Conservation (phyloP, 1,140 invertebrate genomes). For the Scaptomyza graminum region DNA sequence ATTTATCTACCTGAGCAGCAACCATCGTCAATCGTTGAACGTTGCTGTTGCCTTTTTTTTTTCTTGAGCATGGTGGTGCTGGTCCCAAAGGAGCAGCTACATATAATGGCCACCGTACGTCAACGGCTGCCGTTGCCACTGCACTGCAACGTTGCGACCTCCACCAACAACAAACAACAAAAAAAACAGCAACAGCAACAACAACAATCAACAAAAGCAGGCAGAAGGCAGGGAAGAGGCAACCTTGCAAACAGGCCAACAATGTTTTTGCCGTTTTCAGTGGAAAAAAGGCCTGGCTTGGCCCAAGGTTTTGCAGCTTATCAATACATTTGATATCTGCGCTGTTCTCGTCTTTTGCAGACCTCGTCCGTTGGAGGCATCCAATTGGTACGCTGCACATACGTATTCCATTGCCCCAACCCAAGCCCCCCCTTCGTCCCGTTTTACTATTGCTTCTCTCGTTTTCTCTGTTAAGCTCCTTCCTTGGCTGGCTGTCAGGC, state of each 20-base stretch:
- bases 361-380: conserved; percentile 60
- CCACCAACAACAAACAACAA: conserved; percentile 10
- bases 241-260: conserved; percentile 20
- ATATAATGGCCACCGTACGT: conserved; percentile 79
- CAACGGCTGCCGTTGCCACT: conserved; percentile 38
- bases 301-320: conserved; percentile 68
- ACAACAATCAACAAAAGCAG: neutral
- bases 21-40: conserved; percentile 79
- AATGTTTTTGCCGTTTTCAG: conserved; percentile 70
- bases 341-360: conserved; percentile 53
- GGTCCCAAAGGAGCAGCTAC: conserved; percentile 60
- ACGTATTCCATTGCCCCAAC: conserved; percentile 18
- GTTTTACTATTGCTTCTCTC: neutral
- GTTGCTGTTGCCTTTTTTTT: conserved; percentile 23
- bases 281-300: conserved; percentile 51
- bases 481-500: conserved; percentile 27
- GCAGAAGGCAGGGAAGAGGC: conserved; percentile 5
- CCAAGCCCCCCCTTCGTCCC: neutral
- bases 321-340: conserved; percentile 78
- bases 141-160: conserved; percentile 40
- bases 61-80: conserved; percentile 3
- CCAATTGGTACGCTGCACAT: conserved; percentile 72
- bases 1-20: conserved; percentile 80
- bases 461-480: neutral
- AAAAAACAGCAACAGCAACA: conserved; percentile 10